Conservation (phyloP, 2,113 vertebrate species). For the Chinchilla lanigera region DNA sequence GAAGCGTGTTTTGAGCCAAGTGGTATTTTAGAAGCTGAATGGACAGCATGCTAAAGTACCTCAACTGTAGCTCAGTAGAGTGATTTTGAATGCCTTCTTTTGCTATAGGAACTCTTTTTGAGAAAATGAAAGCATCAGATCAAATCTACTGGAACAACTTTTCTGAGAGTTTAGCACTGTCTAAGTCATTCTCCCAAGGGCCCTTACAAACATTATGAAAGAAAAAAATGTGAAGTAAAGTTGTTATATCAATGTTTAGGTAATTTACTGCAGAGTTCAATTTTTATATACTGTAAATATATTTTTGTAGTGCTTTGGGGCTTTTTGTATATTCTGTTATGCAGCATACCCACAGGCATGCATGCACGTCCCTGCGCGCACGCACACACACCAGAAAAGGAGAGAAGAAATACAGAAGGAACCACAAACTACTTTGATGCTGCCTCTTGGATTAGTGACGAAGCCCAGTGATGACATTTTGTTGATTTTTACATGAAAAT, state of each 20-base stretch:
- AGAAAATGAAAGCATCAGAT: constrained; percentile 73
- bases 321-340: constrained; percentile 60
- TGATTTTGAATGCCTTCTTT: constrained; percentile 62
- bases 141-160: constrained; percentile 69
- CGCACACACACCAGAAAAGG: neutral
- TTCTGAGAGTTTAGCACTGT: constrained; percentile 61
- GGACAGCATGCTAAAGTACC: constrained; percentile 49
- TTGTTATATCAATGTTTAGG: constrained; percentile 56
- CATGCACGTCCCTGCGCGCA: neutral
- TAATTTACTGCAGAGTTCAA: constrained; percentile 65
- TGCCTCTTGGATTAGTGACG: constrained; percentile 49
- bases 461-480: constrained; percentile 10
- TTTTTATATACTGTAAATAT: constrained; percentile 66
- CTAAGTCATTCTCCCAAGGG: constrained; percentile 57
- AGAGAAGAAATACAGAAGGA: constrained; percentile 49
- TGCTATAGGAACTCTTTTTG: constrained; percentile 58
- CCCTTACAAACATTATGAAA: constrained; percentile 42
- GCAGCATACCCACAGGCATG: neutral
- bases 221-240: constrained; percentile 51
- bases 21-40: constrained; percentile 52
- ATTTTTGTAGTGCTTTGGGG: constrained; percentile 60
- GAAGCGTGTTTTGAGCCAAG: neutral
- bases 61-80: constrained; percentile 7
- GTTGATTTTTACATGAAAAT: constrained; percentile 61
- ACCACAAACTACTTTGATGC: neutral